phyloP scores from a whole-genome alignment of 2,113 vertebrate genomes.

The Tetrao urogallus region DNA sequence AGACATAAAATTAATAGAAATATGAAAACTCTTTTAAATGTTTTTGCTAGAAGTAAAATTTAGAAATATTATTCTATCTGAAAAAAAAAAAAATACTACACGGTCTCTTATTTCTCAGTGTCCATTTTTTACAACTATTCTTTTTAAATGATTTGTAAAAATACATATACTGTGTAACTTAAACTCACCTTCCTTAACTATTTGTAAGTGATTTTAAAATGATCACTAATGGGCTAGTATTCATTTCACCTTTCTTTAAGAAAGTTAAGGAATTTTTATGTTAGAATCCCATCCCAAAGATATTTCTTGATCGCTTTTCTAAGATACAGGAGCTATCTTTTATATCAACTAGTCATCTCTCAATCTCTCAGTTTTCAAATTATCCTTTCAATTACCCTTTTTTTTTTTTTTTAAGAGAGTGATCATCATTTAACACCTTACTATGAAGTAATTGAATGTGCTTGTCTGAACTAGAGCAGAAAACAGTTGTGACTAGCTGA shows the following conservation, averaged over 20 bases:
- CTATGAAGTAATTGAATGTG: background rate
- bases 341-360: background rate
- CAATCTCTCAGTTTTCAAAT: background rate
- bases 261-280: background rate
- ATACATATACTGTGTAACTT: background rate
- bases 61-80: background rate
- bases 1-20: background rate
- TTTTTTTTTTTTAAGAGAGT: background rate
- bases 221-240: background rate
- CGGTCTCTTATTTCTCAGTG: background rate
- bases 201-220: background rate
- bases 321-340: background rate
- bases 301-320: background rate
- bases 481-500: background rate
- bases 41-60: background rate
- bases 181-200: background rate
- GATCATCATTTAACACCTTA: background rate
- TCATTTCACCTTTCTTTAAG: background rate
- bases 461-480: background rate
- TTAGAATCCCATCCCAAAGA: background rate
- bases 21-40: background rate
- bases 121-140: background rate
- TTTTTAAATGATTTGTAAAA: too few relatives aligned
- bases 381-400: background rate
- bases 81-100: background rate